phyloP scores from a whole-genome alignment of 2,888 invertebrate genomes.

The Dasypolia templi region DNA sequence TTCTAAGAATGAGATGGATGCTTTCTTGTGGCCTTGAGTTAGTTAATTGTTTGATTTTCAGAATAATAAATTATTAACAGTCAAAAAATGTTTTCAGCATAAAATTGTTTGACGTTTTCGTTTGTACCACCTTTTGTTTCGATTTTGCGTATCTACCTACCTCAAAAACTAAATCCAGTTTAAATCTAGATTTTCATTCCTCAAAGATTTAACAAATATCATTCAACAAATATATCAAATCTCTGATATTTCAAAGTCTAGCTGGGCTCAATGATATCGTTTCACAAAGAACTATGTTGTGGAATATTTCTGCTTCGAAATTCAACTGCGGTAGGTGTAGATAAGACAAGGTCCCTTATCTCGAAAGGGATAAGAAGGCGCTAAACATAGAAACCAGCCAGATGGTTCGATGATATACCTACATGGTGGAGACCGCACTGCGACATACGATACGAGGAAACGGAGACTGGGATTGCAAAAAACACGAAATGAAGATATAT shows the following conservation, averaged over 20 bases:
- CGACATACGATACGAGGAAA: not conserved
- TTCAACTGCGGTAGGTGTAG: conserved; percentile 54
- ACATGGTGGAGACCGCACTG: not conserved
- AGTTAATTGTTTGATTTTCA: conserved; percentile 15
- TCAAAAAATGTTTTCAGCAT: not conserved
- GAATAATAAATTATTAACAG: not conserved
- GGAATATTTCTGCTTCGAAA: conserved; percentile 35
- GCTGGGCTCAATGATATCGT: conserved; percentile 19
- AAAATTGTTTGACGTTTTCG: not conserved
- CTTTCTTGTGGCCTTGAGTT: conserved; percentile 20
- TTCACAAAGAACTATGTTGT: conserved; percentile 34
- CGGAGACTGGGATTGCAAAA: not conserved
- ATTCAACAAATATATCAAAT: not conserved
- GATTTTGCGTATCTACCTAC: not conserved
- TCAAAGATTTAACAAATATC: not conserved
- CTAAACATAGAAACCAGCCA: conserved; percentile 51
- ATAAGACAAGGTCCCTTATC: conserved; percentile 54
- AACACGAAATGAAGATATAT: not conserved
- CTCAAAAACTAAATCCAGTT: not conserved
- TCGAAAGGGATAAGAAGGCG: conserved; percentile 49
- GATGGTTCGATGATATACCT: conserved; percentile 30
- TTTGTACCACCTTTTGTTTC: too few species aligned
- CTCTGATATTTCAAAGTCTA: conserved; percentile 14
- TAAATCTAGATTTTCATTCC: not conserved
- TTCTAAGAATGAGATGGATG: conserved; percentile 46